phyloP scores from a whole-genome alignment of 2,797 vertebrate species.

The Molossus molossus region DNA sequence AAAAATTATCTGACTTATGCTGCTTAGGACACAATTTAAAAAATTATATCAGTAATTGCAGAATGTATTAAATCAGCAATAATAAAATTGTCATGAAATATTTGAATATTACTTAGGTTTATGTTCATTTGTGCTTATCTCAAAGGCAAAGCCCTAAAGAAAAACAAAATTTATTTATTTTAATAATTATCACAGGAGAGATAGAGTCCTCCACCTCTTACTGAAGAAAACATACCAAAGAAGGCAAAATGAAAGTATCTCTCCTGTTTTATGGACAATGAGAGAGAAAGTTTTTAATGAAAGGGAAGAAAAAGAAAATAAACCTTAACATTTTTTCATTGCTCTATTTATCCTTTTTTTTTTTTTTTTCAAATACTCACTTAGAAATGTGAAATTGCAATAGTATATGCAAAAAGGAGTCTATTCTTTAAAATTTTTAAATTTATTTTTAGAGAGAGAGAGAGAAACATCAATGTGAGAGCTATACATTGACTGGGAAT shows the following conservation, averaged over 20 bases:
- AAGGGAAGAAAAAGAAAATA: background rate
- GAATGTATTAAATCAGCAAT: background rate
- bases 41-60: background rate
- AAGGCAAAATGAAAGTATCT: background rate
- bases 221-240: background rate
- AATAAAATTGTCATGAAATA: background rate
- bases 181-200: background rate
- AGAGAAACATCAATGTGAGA: background rate
- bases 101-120: background rate
- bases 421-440: background rate
- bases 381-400: constrained; percentile 29
- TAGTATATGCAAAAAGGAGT: background rate
- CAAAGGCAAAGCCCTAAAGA: background rate
- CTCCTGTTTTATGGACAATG: background rate
- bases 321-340: background rate
- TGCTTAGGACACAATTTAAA: background rate
- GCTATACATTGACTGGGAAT: background rate
- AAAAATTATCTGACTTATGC: background rate
- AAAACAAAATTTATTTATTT: constrained; percentile 47
- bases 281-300: background rate
- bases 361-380: background rate
- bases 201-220: background rate
- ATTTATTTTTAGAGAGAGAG: background rate
- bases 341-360: background rate
- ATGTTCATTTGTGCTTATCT: background rate